These are phyloP conservation scores for Clarias batrachus DNA, from an alignment of 2,113 vertebrate genomes.

Conservation along the genomic window DNA sequence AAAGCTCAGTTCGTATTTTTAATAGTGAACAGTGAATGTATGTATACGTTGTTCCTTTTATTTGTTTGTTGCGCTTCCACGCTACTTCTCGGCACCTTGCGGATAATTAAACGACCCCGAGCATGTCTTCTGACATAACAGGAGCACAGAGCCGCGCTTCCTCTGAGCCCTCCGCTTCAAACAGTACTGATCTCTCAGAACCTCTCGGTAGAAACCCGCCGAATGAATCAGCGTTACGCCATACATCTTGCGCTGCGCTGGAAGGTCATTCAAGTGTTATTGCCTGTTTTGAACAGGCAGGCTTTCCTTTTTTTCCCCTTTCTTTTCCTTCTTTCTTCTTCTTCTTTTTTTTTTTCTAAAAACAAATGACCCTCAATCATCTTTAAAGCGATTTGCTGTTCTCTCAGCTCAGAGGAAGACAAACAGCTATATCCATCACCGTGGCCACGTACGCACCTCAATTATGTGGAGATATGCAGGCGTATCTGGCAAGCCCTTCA, in stretches of 20 bases:
- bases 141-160: constrained; percentile 19
- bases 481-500: constrained; percentile 29
- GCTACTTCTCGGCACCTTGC: neutral
- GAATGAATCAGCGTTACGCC: constrained; percentile 42
- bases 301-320: neutral
- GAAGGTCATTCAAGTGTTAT: constrained; percentile 45
- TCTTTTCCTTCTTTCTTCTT: neutral
- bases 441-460: constrained; percentile 20
- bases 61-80: neutral
- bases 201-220: constrained; percentile 31
- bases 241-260: constrained; percentile 11
- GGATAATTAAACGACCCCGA: constrained; percentile 38
- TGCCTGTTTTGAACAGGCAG: constrained; percentile 19
- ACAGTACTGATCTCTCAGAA: constrained; percentile 31
- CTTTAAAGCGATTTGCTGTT: constrained; percentile 47
- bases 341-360: constrained; percentile 3
- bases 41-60: neutral
- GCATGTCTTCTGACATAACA: neutral
- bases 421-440: constrained; percentile 46
- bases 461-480: constrained; percentile 43
- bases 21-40: neutral
- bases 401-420: constrained; percentile 39
- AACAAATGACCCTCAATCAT: constrained; percentile 53
- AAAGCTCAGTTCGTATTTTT: neutral
- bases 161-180: constrained; percentile 4